These are phyloP conservation scores for Gerris lacustris DNA, from an alignment of 2,888 invertebrate species.

Conservation along the genomic window DNA sequence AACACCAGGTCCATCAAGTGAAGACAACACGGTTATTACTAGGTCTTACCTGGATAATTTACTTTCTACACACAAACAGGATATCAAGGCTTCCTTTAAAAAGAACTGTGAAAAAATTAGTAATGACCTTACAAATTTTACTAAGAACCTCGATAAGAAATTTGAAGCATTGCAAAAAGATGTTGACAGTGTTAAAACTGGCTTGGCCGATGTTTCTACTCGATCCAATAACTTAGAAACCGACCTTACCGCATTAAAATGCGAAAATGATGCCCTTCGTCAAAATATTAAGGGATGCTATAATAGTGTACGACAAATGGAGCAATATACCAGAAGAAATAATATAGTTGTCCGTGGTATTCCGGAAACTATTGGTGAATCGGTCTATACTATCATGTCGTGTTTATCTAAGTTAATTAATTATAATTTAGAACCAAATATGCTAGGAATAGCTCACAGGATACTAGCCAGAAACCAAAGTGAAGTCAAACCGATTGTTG, in stretches of 20 bases:
- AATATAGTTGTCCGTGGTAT: not conserved
- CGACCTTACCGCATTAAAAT: not conserved
- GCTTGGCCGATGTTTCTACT: not conserved
- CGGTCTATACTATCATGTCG: not conserved
- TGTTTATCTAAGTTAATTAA: not conserved
- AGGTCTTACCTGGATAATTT: not conserved
- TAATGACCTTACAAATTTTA: not conserved
- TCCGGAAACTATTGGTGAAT: not conserved
- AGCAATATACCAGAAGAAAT: constrained; percentile 2
- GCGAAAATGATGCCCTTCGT: not conserved
- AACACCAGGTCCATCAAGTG: not conserved
- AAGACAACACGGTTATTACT: not conserved
- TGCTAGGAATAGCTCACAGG: not conserved
- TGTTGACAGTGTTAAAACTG: not conserved
- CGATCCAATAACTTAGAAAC: not conserved
- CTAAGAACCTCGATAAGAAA: not conserved
- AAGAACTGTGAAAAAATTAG: not conserved
- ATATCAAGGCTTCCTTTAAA: not conserved
- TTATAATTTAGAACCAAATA: not conserved
- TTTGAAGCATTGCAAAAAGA: not conserved
- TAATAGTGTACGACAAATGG: not conserved
- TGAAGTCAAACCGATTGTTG: not conserved
- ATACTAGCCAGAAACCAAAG: not conserved
- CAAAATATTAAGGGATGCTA: not conserved
- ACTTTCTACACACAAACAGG: not conserved